These are phyloP conservation scores for Aepyceros melampus DNA, from an alignment of 2,113 vertebrate species.

Conservation along the genomic window DNA sequence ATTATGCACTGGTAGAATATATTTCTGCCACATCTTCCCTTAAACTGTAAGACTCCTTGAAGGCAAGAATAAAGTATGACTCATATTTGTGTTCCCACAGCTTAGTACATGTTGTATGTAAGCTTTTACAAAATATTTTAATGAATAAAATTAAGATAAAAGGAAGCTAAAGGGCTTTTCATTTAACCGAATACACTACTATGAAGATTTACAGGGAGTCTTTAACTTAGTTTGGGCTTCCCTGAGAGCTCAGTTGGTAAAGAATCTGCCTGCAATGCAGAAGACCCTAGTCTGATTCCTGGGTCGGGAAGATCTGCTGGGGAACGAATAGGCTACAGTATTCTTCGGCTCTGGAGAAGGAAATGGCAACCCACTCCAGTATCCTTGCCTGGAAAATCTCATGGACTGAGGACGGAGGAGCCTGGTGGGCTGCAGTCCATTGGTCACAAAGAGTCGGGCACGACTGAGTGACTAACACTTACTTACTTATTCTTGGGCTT, in stretches of 20 bases:
- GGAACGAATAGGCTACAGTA: not conserved
- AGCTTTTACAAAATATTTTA: constrained; percentile 34
- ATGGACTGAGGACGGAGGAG: too few relatives aligned
- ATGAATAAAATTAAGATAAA: constrained; percentile 14
- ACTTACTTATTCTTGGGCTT: not conserved
- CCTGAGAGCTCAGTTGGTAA: not conserved
- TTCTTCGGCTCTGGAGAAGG: not conserved
- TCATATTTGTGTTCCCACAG: not conserved
- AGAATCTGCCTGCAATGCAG: not conserved
- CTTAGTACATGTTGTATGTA: not conserved
- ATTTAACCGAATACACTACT: not conserved
- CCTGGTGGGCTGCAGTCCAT: too few relatives aligned
- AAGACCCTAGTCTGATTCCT: not conserved
- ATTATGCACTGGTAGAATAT: not conserved
- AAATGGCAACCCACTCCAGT: too few relatives aligned
- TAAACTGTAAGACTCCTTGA: not conserved
- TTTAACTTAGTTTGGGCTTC: not conserved
- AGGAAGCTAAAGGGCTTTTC: not conserved
- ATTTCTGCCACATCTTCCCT: not conserved
- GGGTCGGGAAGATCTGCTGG: not conserved
- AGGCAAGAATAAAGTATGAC: not conserved
- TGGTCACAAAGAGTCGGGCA: too few relatives aligned
- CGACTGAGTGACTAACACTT: too few relatives aligned
- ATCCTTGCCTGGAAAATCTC: too few relatives aligned
- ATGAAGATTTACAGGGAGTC: not conserved